These are phyloP conservation scores for Tor tambroides DNA, from an alignment of 2,113 vertebrate genomes.

Conservation along the genomic window DNA sequence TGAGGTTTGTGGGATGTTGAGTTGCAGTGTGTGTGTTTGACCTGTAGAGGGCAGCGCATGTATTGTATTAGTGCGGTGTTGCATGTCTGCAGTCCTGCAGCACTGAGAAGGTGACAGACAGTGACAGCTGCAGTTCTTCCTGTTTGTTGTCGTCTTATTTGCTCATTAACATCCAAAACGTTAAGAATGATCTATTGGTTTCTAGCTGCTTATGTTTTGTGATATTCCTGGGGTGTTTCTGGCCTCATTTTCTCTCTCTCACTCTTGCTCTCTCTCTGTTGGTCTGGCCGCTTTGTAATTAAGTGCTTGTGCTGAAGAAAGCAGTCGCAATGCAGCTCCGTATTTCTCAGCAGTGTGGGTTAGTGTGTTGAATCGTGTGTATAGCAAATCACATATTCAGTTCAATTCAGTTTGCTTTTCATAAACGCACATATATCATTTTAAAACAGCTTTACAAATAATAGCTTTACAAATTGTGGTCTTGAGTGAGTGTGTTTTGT, in stretches of 20 bases:
- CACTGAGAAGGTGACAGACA: slow-evolving; percentile 30
- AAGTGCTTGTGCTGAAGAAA: slow-evolving; percentile 60
- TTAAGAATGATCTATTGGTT: neutral
- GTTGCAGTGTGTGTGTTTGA: slow-evolving; percentile 17
- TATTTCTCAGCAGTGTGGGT: slow-evolving; percentile 62
- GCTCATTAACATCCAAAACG: neutral
- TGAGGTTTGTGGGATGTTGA: neutral
- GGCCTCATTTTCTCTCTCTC: slow-evolving; percentile 13
- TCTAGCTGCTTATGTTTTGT: neutral
- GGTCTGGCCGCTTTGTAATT: slow-evolving; percentile 51
- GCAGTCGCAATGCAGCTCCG: slow-evolving; percentile 65
- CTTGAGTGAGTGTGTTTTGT: neutral
- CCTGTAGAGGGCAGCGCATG: slow-evolving; percentile 64
- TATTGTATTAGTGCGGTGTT: neutral
- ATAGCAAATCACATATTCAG: neutral
- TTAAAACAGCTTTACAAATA: neutral
- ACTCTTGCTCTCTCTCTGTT: neutral
- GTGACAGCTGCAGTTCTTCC: neutral
- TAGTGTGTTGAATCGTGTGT: neutral
- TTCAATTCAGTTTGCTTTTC: neutral
- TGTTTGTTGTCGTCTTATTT: neutral
- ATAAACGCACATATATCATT: neutral
- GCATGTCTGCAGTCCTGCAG: slow-evolving; percentile 47
- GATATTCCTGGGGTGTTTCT: neutral
- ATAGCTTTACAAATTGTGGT: no score